Evolutionary conservation across 2,888 invertebrate species (phyloP).

Genomic region (Harpagoxenus sublaevis): DNA sequence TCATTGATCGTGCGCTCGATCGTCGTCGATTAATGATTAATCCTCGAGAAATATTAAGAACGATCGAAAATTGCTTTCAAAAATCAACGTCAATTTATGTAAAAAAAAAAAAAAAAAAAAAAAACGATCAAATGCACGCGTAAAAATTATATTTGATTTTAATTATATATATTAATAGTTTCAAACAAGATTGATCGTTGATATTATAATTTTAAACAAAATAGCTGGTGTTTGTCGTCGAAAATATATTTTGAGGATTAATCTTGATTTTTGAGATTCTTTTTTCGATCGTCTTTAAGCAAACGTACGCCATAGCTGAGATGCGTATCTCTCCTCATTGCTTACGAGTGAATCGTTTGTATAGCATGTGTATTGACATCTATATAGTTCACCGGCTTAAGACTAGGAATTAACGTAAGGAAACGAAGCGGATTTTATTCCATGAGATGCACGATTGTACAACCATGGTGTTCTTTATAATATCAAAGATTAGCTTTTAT

Average conservation of each 20-base stretch:
- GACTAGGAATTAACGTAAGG: slow-evolving; percentile 38
- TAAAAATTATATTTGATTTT: not conserved
- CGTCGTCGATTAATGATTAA: not conserved
- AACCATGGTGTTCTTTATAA: slow-evolving; percentile 39
- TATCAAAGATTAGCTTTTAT: slow-evolving; percentile 55
- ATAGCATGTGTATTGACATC: not conserved
- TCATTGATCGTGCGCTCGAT: slow-evolving; percentile 26
- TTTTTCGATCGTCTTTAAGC: not conserved
- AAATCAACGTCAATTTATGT: not conserved
- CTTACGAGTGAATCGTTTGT: slow-evolving; percentile 19
- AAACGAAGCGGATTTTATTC: slow-evolving; percentile 44
- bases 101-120: not conserved
- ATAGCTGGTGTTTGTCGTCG: not conserved
- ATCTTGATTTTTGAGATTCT: not conserved
- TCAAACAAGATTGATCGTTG: not conserved
- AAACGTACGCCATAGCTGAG: not conserved
- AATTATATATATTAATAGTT: slow-evolving; percentile 18
- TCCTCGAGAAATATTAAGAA: not conserved
- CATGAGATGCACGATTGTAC: slow-evolving; percentile 28
- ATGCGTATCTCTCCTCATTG: slow-evolving; percentile 19
- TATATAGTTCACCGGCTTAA: slow-evolving; percentile 16
- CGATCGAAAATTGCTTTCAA: not conserved
- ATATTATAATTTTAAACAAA: not conserved
- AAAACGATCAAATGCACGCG: not conserved
- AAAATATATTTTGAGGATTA: not conserved